Percentiles rank a stretch among this genome's conserved stretches.
Evolutionary conservation across 92 coral and sea anemone genomes (phyloP).

Genomic region (Blastomussa wellsi): DNA sequence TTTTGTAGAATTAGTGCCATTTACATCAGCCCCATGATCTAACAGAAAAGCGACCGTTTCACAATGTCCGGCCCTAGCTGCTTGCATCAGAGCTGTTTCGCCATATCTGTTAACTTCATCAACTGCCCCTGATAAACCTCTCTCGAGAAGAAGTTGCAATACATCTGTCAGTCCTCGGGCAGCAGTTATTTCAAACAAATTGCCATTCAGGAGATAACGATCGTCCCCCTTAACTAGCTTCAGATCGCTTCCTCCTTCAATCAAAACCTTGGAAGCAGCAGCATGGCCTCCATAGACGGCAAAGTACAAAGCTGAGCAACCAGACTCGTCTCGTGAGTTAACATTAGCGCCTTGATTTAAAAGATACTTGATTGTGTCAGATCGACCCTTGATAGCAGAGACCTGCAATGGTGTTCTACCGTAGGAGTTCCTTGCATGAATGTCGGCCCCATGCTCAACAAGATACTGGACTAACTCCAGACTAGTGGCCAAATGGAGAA

Average conservation of each 20-base stretch:
- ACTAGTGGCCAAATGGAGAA: conserved; percentile 18
- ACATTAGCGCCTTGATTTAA: conserved; percentile 22
- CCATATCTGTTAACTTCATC: neutral
- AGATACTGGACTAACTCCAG: conserved; percentile 41
- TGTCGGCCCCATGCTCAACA: conserved; percentile 19
- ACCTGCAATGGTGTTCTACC: conserved; percentile 26
- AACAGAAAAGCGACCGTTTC: conserved; percentile 20
- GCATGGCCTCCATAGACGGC: conserved; percentile 10
- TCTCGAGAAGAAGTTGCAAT: neutral
- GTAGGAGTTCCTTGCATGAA: neutral
- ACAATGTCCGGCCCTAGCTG: conserved; percentile 18
- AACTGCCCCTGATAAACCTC: neutral
- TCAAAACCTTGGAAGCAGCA: conserved; percentile 7
- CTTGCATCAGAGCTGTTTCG: conserved; percentile 19
- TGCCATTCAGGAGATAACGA: neutral
- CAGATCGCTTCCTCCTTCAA: conserved; percentile 12
- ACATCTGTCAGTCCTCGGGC: neutral
- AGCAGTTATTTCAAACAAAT: neutral
- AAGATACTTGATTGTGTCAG: conserved; percentile 19
- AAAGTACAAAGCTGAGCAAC: conserved; percentile 18
- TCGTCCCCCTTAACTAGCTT: neutral
- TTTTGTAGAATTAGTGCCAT: neutral
- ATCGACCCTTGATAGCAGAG: conserved; percentile 17
- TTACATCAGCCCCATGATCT: conserved; percentile 26
- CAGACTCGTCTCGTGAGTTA: conserved; percentile 12